Evolutionary conservation across 1,140 invertebrate genomes (phyloP), one percentile per base, ranked within the genome.

Genomic region (Sarcophaga bullata): DNA sequence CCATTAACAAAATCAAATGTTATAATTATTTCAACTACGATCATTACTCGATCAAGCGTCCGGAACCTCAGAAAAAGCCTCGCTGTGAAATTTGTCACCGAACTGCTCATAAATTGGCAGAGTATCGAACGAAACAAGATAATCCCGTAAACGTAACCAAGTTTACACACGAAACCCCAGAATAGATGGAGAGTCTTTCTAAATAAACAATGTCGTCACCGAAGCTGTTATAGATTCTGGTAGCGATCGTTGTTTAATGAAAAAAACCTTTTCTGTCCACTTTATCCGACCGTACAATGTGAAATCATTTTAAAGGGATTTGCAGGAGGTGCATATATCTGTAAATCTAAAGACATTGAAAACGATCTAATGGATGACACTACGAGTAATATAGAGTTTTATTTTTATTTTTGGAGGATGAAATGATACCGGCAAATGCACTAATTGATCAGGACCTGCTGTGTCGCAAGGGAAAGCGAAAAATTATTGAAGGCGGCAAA

Each of bases 41-140:
- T 54, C 80, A 80, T 80, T 52, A 19, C 54, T 52, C 49, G n/a
- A 13, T 54, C 3, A 80, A 81, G 8, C 68, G 58, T 68, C 80
- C 80, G 13, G 80, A 81, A 11, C 37, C 58, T 3, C 80, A 37
- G 25, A 37, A 37, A 37, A 37, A 37, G 25, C 25, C 25, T 37
- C 25, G 25, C 25, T 37, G 25, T 37, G 25, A 37, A 37, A 37
- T 37, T 37, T 37, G 25, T 37, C 25, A 2, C 4, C 25, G 1
- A 37, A 37, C 25, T 37, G 1, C 25, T 37, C 25, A 37, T 37
- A 37, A 37, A 37, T 2, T 4, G 4, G 25, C 25, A 37, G 25
- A 37, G 25, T 37, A 4, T 37, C 25, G 25, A 37, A 37, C 25
- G 25, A 37, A 37, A 37, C 25, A 37, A 37, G 25, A 37, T 37